phyloP scores from a whole-genome alignment of 1,140 invertebrate genomes.

The Hermatobates lingyangjiaoensis region DNA sequence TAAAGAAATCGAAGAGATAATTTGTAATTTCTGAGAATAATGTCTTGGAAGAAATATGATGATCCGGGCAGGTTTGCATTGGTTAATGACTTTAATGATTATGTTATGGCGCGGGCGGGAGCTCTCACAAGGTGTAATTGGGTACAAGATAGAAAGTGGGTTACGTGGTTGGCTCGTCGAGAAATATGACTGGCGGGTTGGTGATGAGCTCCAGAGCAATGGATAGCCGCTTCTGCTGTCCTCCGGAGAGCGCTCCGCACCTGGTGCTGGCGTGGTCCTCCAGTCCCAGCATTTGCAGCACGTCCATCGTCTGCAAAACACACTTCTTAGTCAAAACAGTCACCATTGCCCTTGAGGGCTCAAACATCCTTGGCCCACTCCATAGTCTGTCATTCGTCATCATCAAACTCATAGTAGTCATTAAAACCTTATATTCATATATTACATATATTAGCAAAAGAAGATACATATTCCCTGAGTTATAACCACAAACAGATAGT shows the following conservation, averaged over 20 bases:
- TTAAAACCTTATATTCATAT: not conserved
- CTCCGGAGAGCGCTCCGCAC: slow-evolving; percentile 40
- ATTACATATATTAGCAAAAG: not conserved
- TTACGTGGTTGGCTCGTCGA: slow-evolving; percentile 59
- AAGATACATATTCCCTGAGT: too few relatives aligned
- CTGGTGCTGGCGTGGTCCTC: slow-evolving; percentile 36
- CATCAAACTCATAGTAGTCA: not conserved
- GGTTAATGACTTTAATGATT: too few relatives aligned
- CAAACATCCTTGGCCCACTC: not conserved
- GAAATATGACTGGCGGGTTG: slow-evolving; percentile 57
- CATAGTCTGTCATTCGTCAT: not conserved
- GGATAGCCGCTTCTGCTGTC: slow-evolving; percentile 50
- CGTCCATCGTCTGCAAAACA: too few relatives aligned
- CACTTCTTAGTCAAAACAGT: slow-evolving; percentile 22
- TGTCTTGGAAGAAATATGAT: too few relatives aligned
- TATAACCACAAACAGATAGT: too few relatives aligned
- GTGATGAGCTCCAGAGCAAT: slow-evolving; percentile 44
- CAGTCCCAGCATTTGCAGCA: slow-evolving; percentile 37
- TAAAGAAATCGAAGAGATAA: too few relatives aligned
- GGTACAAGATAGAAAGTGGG: too few relatives aligned
- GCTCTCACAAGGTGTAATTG: too few relatives aligned
- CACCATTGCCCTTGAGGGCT: not conserved
- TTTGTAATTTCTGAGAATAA: too few relatives aligned
- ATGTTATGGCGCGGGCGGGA: too few relatives aligned
- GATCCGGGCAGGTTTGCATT: too few relatives aligned